A percentile compares a stretch with the other conserved stretches of the same genome.
Evolutionary conservation across 2,888 invertebrate genomes (phyloP).

Genomic region (Drosophila infuscata): DNA sequence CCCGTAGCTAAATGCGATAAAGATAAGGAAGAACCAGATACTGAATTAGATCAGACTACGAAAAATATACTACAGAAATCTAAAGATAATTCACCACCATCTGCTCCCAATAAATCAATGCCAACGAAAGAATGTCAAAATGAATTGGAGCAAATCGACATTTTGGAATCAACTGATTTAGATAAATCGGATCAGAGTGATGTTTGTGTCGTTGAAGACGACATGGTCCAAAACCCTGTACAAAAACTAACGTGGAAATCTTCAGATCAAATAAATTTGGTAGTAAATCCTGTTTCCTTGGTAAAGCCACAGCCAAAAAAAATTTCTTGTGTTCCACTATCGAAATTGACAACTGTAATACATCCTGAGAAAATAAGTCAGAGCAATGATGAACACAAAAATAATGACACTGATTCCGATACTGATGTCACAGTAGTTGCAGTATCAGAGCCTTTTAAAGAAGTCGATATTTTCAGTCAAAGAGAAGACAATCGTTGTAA

Average conservation of each 20-base stretch:
- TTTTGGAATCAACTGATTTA: background rate
- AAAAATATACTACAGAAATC: background rate
- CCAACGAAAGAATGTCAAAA: background rate
- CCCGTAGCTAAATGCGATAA: background rate
- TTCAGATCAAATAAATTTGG: slow-evolving; percentile 17
- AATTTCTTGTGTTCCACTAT: slow-evolving; percentile 44
- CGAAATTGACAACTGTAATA: slow-evolving; percentile 28
- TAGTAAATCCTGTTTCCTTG: slow-evolving; percentile 24
- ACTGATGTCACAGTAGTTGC: background rate
- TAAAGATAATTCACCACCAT: background rate
- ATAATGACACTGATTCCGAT: background rate
- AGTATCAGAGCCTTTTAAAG: background rate
- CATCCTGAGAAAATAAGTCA: background rate
- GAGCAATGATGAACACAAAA: background rate
- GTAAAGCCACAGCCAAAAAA: background rate
- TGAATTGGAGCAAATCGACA: background rate
- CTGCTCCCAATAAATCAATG: background rate
- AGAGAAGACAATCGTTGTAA: background rate
- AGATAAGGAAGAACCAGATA: background rate
- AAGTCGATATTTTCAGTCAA: background rate
- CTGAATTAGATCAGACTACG: background rate
- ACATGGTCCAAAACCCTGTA: background rate
- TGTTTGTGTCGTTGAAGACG: background rate
- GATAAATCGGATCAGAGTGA: background rate
- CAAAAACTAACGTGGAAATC: background rate